phyloP scores from a whole-genome alignment of 2,113 vertebrate species.

The Corythornis madagascariensis region DNA sequence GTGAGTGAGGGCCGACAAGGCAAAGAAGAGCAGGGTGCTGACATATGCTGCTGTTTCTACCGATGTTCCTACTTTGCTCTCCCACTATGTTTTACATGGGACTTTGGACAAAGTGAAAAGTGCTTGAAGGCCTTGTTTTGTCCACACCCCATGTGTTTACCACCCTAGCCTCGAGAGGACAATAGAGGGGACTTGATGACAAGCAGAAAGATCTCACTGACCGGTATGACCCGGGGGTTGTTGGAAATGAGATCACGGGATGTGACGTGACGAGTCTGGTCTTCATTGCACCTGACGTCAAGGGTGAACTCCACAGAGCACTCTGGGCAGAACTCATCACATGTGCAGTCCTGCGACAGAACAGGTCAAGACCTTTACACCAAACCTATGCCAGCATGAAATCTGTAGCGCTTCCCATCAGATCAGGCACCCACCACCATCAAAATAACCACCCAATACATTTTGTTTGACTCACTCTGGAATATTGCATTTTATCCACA shows the following conservation, averaged over 20 bases:
- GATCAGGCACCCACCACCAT: background rate
- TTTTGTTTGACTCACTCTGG: slow-evolving; percentile 79
- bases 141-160: rapidly evolving
- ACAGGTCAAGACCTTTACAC: rapidly evolving
- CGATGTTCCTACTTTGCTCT: background rate
- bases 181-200: rapidly evolving
- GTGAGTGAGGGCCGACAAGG: rapidly evolving
- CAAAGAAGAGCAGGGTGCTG: background rate
- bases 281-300: slow-evolving; percentile 93
- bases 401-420: no score
- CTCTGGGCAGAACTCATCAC: slow-evolving; percentile 95
- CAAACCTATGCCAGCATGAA: background rate
- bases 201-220: slow-evolving; percentile 52
- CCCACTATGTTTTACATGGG: rapidly evolving
- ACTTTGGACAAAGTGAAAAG: rapidly evolving
- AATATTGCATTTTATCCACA: slow-evolving; percentile 97
- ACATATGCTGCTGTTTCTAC: background rate
- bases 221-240: slow-evolving; percentile 94
- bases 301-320: slow-evolving; percentile 96
- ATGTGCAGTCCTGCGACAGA: slow-evolving; percentile 88
- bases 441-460: rapidly evolving
- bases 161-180: rapidly evolving
- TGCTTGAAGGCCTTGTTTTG: background rate
- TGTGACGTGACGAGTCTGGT: slow-evolving; percentile 95
- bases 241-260: slow-evolving; percentile 95